phyloP scores from a whole-genome alignment of 2,888 invertebrate genomes.

The Sthenelais limicola region DNA sequence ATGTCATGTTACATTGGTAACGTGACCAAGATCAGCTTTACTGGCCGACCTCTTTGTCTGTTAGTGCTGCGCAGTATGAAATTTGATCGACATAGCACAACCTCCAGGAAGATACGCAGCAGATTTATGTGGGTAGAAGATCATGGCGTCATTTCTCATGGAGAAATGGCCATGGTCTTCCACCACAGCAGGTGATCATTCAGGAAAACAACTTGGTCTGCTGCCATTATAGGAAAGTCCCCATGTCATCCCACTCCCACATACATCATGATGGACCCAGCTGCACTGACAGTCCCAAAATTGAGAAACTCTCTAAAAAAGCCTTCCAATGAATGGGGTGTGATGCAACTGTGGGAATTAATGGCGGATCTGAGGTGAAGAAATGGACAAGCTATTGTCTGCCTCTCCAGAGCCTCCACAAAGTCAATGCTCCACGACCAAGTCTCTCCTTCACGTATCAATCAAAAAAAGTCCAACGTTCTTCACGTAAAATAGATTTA shows the following conservation, averaged over 20 bases:
- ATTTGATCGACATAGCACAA: no score
- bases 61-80: no score
- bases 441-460: conserved; percentile 16
- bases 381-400: no score
- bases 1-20: no score
- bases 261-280: background rate
- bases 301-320: background rate
- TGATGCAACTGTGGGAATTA: background rate
- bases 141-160: no score
- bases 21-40: no score
- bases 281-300: background rate
- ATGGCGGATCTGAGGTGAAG: background rate
- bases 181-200: conserved; percentile 8
- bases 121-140: no score
- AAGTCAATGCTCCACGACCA: conserved; percentile 23
- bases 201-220: conserved; percentile 26
- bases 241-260: background rate
- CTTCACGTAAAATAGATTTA: conserved; percentile 21
- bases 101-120: no score
- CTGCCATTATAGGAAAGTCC: conserved; percentile 15
- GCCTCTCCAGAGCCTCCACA: background rate
- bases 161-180: no score
- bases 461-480: conserved; percentile 22
- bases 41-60: no score
- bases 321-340: background rate